A percentile compares a stretch with the other conserved stretches of the same genome.
Conservation (phyloP, 1,140 invertebrate genomes). For the Drosophila kikkawai region DNA sequence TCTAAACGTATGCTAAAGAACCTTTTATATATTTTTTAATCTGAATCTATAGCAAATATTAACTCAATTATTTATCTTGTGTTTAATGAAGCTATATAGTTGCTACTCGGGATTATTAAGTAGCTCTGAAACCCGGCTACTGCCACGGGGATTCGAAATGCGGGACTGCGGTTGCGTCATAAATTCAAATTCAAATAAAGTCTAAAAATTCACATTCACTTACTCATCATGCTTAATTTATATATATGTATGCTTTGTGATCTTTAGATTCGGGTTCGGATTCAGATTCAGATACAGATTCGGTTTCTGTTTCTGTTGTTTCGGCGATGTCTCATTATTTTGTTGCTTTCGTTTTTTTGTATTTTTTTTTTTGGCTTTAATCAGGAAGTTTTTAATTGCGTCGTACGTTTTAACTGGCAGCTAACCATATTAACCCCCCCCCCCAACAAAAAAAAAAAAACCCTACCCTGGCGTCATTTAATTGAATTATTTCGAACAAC, state of each 20-base stretch:
- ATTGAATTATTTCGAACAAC: slow-evolving; percentile 81
- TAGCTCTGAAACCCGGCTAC: slow-evolving; percentile 2
- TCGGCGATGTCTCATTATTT: slow-evolving; percentile 40
- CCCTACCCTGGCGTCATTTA: slow-evolving; percentile 63
- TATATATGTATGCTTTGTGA: slow-evolving; percentile 32
- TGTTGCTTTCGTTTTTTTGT: slow-evolving; percentile 57
- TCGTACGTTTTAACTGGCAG: slow-evolving; percentile 72
- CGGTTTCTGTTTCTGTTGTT: slow-evolving; percentile 11
- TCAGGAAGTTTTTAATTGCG: slow-evolving; percentile 82
- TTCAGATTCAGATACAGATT: slow-evolving; percentile 30
- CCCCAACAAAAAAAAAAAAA: too few relatives aligned
- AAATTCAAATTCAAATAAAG: slow-evolving; percentile 68
- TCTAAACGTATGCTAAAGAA: neutral
- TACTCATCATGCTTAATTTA: slow-evolving; percentile 59
- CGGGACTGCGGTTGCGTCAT: slow-evolving; percentile 63
- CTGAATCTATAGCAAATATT: neutral
- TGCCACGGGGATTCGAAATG: slow-evolving; percentile 36
- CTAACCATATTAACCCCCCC: slow-evolving; percentile 55
- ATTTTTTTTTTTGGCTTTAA: slow-evolving; percentile 55
- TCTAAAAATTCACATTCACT: slow-evolving; percentile 68
- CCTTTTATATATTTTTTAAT: too few relatives aligned
- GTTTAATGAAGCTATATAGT: slow-evolving; percentile 23
- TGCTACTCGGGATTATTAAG: slow-evolving; percentile 35
- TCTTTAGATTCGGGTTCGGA: slow-evolving; percentile 24
- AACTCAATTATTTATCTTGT: neutral